phyloP scores from a whole-genome alignment of 2,113 vertebrate species.

The Okapia johnstoni region DNA sequence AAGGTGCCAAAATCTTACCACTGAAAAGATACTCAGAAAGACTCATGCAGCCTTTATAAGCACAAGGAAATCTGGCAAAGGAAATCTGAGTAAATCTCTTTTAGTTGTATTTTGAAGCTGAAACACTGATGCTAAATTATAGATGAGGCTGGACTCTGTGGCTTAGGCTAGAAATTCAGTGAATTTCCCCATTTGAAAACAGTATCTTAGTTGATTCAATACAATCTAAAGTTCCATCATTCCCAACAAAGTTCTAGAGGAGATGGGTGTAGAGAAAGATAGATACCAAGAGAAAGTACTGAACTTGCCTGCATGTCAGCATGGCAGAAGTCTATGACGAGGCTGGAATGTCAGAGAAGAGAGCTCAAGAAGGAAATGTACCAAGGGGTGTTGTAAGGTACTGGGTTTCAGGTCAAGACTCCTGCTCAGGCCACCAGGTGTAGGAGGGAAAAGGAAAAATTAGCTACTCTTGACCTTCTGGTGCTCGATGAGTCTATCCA shows the following conservation, averaged over 20 bases:
- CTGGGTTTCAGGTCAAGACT: not conserved
- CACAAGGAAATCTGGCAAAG: not conserved
- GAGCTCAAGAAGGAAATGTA: not conserved
- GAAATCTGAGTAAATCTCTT: not conserved
- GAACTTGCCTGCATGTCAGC: not conserved
- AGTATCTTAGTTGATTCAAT: not conserved
- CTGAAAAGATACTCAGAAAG: not conserved
- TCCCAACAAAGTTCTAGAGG: not conserved
- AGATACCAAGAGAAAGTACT: not conserved
- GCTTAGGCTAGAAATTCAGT: not conserved
- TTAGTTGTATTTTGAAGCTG: not conserved
- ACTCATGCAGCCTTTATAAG: not conserved
- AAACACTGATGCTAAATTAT: not conserved
- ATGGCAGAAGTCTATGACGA: not conserved
- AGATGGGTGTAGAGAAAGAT: not conserved
- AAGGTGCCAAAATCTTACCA: not conserved
- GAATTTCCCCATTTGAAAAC: not conserved
- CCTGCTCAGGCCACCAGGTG: not conserved
- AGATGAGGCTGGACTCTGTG: not conserved
- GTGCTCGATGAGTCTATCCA: not conserved
- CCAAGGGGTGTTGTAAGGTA: not conserved
- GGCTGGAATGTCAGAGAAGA: not conserved
- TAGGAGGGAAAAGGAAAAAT: not conserved
- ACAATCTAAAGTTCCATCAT: too few relatives aligned
- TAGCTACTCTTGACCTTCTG: not conserved